These are phyloP conservation scores for Cheilosia pagana DNA, from an alignment of 2,888 invertebrate species.

Conservation along the genomic window DNA sequence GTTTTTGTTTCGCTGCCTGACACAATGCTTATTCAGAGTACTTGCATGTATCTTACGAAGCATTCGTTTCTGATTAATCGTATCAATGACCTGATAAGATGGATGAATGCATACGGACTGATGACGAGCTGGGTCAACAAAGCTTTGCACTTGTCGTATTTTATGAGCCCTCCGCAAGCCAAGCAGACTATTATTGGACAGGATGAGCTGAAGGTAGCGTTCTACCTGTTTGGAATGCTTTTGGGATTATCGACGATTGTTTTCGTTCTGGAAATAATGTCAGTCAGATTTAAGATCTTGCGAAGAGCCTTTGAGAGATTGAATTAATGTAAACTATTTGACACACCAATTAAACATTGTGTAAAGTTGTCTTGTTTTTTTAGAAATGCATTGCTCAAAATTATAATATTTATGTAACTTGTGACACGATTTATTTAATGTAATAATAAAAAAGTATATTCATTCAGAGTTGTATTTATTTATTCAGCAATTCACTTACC, in stretches of 20 bases:
- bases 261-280: constrained; percentile 55
- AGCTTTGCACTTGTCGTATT: constrained; percentile 39
- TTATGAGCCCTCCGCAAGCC: constrained; percentile 5
- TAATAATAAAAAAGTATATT: too few relatives aligned
- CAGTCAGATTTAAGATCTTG: constrained; percentile 12
- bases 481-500: too few relatives aligned
- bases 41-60: constrained; percentile 77
- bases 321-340: too few relatives aligned
- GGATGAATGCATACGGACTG: constrained; percentile 77
- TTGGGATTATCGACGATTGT: constrained; percentile 22
- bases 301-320: neutral
- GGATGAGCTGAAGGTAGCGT: constrained; percentile 33
- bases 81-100: constrained; percentile 77
- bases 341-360: too few relatives aligned
- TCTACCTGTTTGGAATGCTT: constrained; percentile 27
- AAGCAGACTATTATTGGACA: constrained; percentile 32
- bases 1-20: constrained; percentile 29
- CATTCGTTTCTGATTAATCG: constrained; percentile 78
- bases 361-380: neutral
- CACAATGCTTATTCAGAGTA: constrained; percentile 33
- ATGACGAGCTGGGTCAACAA: constrained; percentile 75
- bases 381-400: too few relatives aligned
- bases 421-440: too few relatives aligned
- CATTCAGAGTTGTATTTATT: too few relatives aligned
- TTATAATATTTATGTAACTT: too few relatives aligned